Conservation (phyloP, 35 echinoderm and acorn worm genomes). For the Ophioderma brevispina region DNA sequence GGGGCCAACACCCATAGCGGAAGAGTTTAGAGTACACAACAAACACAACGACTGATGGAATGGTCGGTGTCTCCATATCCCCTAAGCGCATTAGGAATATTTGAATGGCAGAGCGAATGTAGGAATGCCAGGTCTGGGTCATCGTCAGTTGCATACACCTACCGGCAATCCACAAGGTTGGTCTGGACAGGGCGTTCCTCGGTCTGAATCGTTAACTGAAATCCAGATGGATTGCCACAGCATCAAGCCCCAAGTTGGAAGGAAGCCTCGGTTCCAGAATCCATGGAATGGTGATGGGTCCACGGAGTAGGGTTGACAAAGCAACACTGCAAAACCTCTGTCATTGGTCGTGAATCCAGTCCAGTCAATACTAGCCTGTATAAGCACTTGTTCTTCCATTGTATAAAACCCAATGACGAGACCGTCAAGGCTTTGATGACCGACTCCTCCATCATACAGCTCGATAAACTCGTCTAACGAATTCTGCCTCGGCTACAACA, state of each 20-base stretch:
- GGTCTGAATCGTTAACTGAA: conserved; percentile 11
- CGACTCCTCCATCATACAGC: conserved; percentile 69
- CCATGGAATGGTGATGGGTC: conserved; percentile 29
- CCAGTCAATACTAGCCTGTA: conserved; percentile 27
- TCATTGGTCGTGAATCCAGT: conserved; percentile 72
- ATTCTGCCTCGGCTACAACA: conserved; percentile 15
- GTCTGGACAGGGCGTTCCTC: neutral
- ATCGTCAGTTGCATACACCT: conserved; percentile 48
- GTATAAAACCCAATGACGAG: conserved; percentile 62
- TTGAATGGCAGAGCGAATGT: conserved; percentile 49
- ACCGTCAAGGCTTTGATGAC: conserved; percentile 68
- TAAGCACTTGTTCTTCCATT: neutral
- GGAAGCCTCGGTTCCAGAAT: conserved; percentile 44
- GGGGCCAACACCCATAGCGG: conserved; percentile 62
- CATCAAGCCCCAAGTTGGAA: conserved; percentile 54
- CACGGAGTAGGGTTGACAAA: conserved; percentile 51
- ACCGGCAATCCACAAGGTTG: conserved; percentile 65
- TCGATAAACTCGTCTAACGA: conserved; percentile 66
- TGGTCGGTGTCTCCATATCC: conserved; percentile 2
- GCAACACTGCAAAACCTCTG: conserved; percentile 56
- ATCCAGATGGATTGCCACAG: conserved; percentile 69
- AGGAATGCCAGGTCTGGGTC: conserved; percentile 8
- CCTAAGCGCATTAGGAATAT: conserved; percentile 39
- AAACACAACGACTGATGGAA: conserved; percentile 84
- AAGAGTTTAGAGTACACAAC: conserved; percentile 47